These are phyloP conservation scores for Tetrao urogallus DNA, from an alignment of 2,113 vertebrate genomes.

Conservation along the genomic window DNA sequence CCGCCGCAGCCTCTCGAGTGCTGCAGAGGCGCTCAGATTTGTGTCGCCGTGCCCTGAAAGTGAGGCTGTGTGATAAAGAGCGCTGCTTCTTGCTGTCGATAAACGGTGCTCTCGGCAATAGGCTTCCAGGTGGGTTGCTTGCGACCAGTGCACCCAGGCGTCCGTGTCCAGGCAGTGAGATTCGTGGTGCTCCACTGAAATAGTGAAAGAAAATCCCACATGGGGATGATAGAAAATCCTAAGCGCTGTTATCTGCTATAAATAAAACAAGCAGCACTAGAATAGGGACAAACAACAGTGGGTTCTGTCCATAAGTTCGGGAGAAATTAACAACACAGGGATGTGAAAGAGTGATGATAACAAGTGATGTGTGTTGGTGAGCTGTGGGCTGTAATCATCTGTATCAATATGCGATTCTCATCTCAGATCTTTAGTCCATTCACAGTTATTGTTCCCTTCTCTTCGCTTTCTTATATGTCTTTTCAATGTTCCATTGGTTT, in stretches of 20 bases:
- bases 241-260: background rate
- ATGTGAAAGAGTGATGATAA: background rate
- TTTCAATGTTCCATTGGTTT: background rate
- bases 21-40: background rate
- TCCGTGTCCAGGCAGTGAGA: background rate
- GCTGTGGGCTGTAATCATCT: background rate
- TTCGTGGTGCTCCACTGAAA: background rate
- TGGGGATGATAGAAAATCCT: background rate
- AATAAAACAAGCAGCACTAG: background rate
- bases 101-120: background rate
- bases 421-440: background rate
- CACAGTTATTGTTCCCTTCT: background rate
- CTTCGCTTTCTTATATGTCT: background rate
- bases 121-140: background rate
- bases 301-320: background rate
- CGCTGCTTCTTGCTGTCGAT: background rate
- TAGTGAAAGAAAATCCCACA: background rate
- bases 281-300: background rate
- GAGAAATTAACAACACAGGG: background rate
- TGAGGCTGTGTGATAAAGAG: background rate
- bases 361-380: background rate
- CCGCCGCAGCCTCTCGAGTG: background rate
- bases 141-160: background rate
- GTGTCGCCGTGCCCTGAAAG: background rate
- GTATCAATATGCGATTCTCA: background rate